Evolutionary conservation across 2,113 vertebrate genomes (phyloP).

Genomic region (Malurus melanocephalus): DNA sequence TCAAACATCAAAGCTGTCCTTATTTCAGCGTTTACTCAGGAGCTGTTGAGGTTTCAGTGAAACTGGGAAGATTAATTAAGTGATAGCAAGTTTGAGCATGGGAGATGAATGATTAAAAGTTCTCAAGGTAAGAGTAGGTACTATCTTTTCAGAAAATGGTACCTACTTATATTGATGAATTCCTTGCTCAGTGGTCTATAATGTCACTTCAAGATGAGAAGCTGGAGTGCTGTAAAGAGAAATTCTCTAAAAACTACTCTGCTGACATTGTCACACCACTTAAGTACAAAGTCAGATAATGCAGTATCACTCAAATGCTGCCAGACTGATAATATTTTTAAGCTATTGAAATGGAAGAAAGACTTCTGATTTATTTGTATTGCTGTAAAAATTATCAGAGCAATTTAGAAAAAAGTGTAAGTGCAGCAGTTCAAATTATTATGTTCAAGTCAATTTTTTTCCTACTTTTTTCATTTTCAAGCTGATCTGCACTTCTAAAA

Average conservation of each 20-base stretch:
- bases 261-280: constrained; percentile 43
- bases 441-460: not conserved
- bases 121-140: constrained; percentile 24
- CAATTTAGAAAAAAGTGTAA: not conserved
- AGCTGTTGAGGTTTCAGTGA: not conserved
- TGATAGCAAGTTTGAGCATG: constrained; percentile 12
- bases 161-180: constrained; percentile 45
- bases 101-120: constrained; percentile 50
- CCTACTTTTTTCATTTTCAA: not conserved
- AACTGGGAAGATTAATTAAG: constrained; percentile 41
- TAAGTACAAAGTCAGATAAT: constrained; percentile 25
- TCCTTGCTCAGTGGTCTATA: constrained; percentile 30
- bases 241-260: constrained; percentile 26
- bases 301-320: constrained; percentile 9
- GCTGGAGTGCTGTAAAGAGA: constrained; percentile 23
- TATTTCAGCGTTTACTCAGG: constrained; percentile 12
- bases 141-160: constrained; percentile 20
- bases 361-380: constrained; percentile 9
- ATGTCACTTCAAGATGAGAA: constrained; percentile 32
- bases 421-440: not conserved
- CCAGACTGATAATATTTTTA: not conserved
- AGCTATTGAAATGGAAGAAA: not conserved
- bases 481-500: not conserved
- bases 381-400: not conserved
- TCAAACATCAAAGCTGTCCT: constrained; percentile 24